Evolutionary conservation across 2,113 vertebrate species (phyloP).

Genomic region (Rhea pennata): DNA sequence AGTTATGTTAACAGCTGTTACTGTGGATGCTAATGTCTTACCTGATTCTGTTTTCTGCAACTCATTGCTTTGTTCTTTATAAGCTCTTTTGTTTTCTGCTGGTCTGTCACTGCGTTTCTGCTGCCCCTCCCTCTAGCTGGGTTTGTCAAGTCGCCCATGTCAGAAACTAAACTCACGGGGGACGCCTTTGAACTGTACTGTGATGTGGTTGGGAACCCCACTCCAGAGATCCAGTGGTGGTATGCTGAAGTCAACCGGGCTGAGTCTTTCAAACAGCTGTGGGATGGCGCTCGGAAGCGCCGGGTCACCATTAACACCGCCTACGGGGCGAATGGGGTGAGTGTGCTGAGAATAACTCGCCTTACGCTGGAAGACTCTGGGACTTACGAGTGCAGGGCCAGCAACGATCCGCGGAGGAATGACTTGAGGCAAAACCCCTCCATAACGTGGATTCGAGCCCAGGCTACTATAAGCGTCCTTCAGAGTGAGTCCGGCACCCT

Average conservation of each 20-base stretch:
- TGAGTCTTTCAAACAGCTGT: slow-evolving; percentile 99
- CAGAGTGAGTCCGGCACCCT: slow-evolving; percentile 94
- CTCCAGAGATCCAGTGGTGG: slow-evolving; percentile 99
- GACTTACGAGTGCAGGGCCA: slow-evolving; percentile 99
- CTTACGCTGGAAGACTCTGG: slow-evolving; percentile 97
- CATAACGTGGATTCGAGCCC: slow-evolving; percentile 98
- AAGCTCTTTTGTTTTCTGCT: slow-evolving; percentile 73
- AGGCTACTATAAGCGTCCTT: slow-evolving; percentile 98
- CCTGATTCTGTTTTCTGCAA: slow-evolving; percentile 77
- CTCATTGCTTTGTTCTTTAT: slow-evolving; percentile 78
- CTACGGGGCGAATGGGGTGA: slow-evolving; percentile 94
- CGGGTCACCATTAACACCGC: slow-evolving; percentile 96
- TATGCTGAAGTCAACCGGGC: slow-evolving; percentile 97
- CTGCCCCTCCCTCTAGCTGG: slow-evolving; percentile 94
- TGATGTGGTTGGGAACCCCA: slow-evolving; percentile 96
- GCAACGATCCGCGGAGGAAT: slow-evolving; percentile 98
- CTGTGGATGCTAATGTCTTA: slow-evolving; percentile 62
- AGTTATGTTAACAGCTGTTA: slow-evolving; percentile 70
- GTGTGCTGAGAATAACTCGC: slow-evolving; percentile 94
- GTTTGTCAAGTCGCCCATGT: slow-evolving; percentile 99
- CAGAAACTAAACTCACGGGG: slow-evolving; percentile 99
- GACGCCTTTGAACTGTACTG: slow-evolving; percentile 99
- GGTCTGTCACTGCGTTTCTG: slow-evolving; percentile 82
- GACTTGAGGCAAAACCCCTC: slow-evolving; percentile 97
- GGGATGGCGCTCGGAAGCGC: slow-evolving; percentile 94